phyloP scores from a whole-genome alignment of 2,797 vertebrate species.

The Clarias platycephalus region DNA sequence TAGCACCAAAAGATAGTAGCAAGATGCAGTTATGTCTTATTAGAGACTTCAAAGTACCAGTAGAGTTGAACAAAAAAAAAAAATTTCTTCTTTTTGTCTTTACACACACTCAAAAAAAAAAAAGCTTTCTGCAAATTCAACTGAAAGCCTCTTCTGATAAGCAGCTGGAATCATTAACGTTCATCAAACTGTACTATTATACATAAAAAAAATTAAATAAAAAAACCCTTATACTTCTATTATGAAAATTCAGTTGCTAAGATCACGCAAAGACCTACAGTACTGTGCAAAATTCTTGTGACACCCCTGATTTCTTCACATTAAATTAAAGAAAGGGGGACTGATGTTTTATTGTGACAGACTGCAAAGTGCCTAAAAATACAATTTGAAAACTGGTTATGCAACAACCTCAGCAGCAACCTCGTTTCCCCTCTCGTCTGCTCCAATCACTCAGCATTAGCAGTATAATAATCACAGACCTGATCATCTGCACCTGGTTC shows the following conservation, averaged over 20 bases:
- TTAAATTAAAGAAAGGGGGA: too few relatives aligned
- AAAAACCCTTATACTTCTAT: not conserved
- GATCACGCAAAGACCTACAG: slow-evolving; percentile 19
- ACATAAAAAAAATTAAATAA: not conserved
- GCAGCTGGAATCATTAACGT: not conserved
- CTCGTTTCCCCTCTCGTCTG: too few relatives aligned
- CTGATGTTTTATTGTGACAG: too few relatives aligned
- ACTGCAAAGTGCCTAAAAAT: too few relatives aligned
- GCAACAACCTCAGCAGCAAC: too few relatives aligned
- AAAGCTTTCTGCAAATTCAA: not conserved
- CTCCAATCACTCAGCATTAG: too few relatives aligned
- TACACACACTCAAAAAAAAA: not conserved
- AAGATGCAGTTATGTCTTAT: slow-evolving; percentile 37
- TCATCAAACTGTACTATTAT: not conserved
- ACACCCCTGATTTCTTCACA: too few relatives aligned
- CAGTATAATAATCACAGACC: too few relatives aligned
- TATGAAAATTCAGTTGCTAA: not conserved
- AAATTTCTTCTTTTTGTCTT: not conserved
- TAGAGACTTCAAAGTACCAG: slow-evolving; percentile 31
- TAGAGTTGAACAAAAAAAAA: not conserved
- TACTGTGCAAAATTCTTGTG: too few relatives aligned
- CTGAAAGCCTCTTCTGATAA: not conserved
- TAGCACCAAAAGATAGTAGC: slow-evolving; percentile 46
- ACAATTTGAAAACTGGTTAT: too few relatives aligned
- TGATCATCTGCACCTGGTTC: too few relatives aligned